Evolutionary conservation across 2,888 invertebrate genomes (phyloP), one percentile per base, ranked within the genome.

Genomic region (Eupithecia inturbata): DNA sequence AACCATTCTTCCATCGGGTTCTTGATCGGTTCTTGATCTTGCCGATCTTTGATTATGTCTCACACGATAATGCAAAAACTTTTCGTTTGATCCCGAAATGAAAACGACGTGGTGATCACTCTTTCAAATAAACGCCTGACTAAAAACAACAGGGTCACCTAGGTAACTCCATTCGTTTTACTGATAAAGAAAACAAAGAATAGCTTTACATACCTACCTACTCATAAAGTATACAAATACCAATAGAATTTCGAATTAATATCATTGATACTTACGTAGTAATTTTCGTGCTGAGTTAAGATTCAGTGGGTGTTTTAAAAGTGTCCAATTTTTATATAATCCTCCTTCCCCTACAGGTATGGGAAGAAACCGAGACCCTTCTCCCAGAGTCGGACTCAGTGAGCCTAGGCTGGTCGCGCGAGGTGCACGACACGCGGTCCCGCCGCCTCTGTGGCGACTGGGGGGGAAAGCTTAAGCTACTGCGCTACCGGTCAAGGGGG

Each of bases 391-490:
- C 93, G 0, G 93, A 92, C 81, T 82, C 92, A 1, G 84, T 89
- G 19, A 91, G 93, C 80, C 89, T 91, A 1, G 95, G 93, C 0
- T 94, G 93, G 93, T 78, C 83, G 28, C 87, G 91, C 0, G 91
- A 91, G 62, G 81, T 82, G 2, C 86, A 86, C 74, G 82, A 85
- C 45, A 78, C 83, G 5, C 85, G 82, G 60, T 92, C 95, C 12
- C 89, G 95, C 7, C 94, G 96, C 0, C 91, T 96, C 10, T 98
- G 97, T 87, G 97, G 97, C 19, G 97, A 98, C 89, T 97, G 97
- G 97, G 97, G 96, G 82, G 95, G 96, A 39, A 96, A 96, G 84
- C 93, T 97, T 73, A 98, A 97, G 87, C 92, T 97, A 31, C 91
- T 97, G 68, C 95, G 94, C 0, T 92, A 96, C 92, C 95, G 96